phyloP scores from a whole-genome alignment of 2,888 invertebrate species.

The Spilosoma lubricipeda region DNA sequence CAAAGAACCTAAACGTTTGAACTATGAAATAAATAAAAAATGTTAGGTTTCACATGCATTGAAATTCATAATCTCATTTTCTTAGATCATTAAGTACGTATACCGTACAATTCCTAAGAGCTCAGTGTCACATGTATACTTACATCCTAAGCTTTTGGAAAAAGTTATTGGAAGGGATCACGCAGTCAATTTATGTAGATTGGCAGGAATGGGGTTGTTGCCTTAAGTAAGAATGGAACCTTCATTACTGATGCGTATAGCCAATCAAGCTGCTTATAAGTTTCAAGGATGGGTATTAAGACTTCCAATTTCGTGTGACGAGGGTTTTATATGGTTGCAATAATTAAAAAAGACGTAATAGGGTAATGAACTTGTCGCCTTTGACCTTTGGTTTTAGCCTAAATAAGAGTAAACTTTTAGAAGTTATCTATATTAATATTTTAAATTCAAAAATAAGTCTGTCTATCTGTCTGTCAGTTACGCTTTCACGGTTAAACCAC shows the following conservation, averaged over 20 bases:
- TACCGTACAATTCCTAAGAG: not conserved
- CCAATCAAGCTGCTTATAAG: conserved; percentile 26
- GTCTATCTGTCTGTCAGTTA: too few species aligned
- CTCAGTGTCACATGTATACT: not conserved
- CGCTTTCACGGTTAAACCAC: too few species aligned
- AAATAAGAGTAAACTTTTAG: too few species aligned
- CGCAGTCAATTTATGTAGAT: conserved; percentile 32
- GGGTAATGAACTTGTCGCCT: not conserved
- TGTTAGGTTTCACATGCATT: not conserved
- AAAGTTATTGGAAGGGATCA: conserved; percentile 26
- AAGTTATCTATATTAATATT: too few species aligned
- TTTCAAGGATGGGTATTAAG: conserved; percentile 6
- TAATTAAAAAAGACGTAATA: not conserved
- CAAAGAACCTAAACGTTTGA: not conserved
- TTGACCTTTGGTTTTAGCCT: not conserved
- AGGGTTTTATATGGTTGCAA: not conserved
- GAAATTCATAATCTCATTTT: not conserved
- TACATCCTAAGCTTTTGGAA: conserved; percentile 11
- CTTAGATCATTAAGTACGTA: not conserved
- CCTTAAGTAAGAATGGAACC: conserved; percentile 25
- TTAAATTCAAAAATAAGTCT: too few species aligned
- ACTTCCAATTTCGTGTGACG: not conserved
- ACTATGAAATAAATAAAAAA: not conserved
- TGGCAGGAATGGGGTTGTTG: conserved; percentile 28
- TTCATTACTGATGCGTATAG: conserved; percentile 29